A percentile compares a stretch with the other conserved stretches of the same genome.
Evolutionary conservation across 2,888 invertebrate species (phyloP).

Genomic region (Theretra japonica): DNA sequence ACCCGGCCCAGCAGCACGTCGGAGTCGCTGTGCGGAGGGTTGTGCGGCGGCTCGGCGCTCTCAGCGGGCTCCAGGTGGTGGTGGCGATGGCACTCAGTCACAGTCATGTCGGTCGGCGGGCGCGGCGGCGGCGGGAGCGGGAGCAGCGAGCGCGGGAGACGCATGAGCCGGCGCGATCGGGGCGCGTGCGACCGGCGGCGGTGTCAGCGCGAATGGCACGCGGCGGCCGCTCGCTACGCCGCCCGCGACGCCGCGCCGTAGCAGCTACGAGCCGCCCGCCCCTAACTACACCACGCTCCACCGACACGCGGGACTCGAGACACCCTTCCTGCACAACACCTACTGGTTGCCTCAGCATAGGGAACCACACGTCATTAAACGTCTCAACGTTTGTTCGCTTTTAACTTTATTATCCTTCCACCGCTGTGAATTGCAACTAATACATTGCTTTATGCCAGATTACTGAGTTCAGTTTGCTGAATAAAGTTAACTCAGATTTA

Average conservation of each 20-base stretch:
- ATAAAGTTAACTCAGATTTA: too few species aligned
- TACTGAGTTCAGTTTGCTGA: too few species aligned
- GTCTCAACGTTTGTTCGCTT: neutral
- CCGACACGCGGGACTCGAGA: slow-evolving; percentile 17
- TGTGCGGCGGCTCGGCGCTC: slow-evolving; percentile 50
- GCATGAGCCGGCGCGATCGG: slow-evolving; percentile 73
- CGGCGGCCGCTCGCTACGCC: slow-evolving; percentile 68
- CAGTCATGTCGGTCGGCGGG: slow-evolving; percentile 69
- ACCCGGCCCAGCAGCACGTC: slow-evolving; percentile 79
- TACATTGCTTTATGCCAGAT: too few species aligned
- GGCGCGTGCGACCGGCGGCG: slow-evolving; percentile 82
- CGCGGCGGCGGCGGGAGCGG: slow-evolving; percentile 49
- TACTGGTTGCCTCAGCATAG: neutral
- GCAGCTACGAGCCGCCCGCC: slow-evolving; percentile 64
- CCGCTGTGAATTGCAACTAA: too few species aligned
- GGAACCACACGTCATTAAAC: neutral
- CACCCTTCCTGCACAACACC: slow-evolving; percentile 47
- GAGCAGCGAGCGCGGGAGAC: slow-evolving; percentile 55
- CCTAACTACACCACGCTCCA: slow-evolving; percentile 43
- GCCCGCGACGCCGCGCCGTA: slow-evolving; percentile 67
- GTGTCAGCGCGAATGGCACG: slow-evolving; percentile 81
- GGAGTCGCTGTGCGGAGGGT: slow-evolving; percentile 62
- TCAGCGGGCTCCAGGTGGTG: slow-evolving; percentile 57
- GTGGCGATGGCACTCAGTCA: slow-evolving; percentile 73
- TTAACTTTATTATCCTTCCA: neutral